Base-by-base conservation (phyloP, 2,888 invertebrate species). In the Omphaloscelis lunosa region DNA sequence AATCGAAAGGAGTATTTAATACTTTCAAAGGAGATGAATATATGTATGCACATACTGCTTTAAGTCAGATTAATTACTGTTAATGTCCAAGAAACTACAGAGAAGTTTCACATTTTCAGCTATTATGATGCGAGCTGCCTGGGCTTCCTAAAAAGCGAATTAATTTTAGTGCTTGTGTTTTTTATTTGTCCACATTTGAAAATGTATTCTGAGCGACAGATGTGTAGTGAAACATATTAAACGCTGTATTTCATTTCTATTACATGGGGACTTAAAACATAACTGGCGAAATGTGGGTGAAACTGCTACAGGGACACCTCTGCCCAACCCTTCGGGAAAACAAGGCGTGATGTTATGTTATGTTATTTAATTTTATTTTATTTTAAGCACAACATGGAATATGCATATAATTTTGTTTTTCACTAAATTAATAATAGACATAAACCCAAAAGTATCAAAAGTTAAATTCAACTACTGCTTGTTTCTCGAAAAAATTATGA, bases 1-100 rank as follows among this genome's bases (percentile, higher is more conserved):
- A 71, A 65, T 62, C n/a, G 51, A 66, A 73, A 72, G 39, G 65
- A 15, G 41, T 27, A 48, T 73, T 48, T 29, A 56, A 62, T 59
- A 45, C 48, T 15, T 17, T 29, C 34, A 61, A 59, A n/a, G 23
- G 29, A 70, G 29, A 17, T 59, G 9, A 45, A 45, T 2, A 8
- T 39, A 23, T n/a, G 11, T 11, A 65, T 2, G 11, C 27, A 39
- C 27, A 8, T 45, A 20, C 34, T 34, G 27, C 6, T 66, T 78
- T 7, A 17, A 17, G 6, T 53, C 23, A 7, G 27, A 23, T 34
- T 7, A n/a, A 12, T n/a, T n/a, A 20, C 23, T 27, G 17, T 34
- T 29, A 4, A 9, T 65, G 59, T 65, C 9, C 5, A 61, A 48
- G 27, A 15, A 20, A 76, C 34, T 15, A 27, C 7, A 53, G 23